Percentiles rank a stretch among this genome's conserved stretches.
Conservation (phyloP, 2,888 invertebrate genomes). For the Drosophila nr. perissopoda region DNA sequence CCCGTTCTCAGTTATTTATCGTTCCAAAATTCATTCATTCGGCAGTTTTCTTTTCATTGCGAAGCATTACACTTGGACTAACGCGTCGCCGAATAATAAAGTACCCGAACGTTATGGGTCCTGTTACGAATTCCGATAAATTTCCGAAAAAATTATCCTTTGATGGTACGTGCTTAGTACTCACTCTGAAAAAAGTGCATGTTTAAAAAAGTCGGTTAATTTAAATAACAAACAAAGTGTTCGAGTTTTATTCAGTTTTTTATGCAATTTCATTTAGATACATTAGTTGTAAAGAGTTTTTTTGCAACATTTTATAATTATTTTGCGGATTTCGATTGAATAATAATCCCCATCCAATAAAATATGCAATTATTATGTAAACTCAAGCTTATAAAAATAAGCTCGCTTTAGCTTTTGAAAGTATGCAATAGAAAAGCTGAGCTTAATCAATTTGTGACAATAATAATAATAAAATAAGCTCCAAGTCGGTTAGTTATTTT, state of each 20-base stretch:
- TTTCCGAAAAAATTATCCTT: constrained; percentile 69
- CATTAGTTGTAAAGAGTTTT: neutral
- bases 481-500: constrained; percentile 19
- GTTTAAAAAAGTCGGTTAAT: neutral
- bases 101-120: neutral
- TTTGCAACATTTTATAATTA: neutral
- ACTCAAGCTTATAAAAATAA: neutral
- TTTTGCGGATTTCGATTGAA: neutral
- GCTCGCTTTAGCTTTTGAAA: neutral
- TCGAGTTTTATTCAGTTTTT: neutral
- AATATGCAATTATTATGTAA: neutral
- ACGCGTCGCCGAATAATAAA: constrained; percentile 8
- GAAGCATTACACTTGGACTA: constrained; percentile 59
- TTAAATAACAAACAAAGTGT: neutral
- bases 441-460: constrained; percentile 24
- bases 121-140: constrained; percentile 26
- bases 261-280: neutral
- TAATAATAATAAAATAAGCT: constrained; percentile 24
- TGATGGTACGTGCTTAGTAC: constrained; percentile 61
- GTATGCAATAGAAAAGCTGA: neutral
- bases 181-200: neutral
- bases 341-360: neutral
- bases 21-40: constrained; percentile 61
- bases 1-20: constrained; percentile 68
- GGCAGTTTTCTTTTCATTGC: constrained; percentile 76